These are phyloP conservation scores for Eutolmus rufibarbis DNA, from an alignment of 2,888 invertebrate species.

Conservation along the genomic window DNA sequence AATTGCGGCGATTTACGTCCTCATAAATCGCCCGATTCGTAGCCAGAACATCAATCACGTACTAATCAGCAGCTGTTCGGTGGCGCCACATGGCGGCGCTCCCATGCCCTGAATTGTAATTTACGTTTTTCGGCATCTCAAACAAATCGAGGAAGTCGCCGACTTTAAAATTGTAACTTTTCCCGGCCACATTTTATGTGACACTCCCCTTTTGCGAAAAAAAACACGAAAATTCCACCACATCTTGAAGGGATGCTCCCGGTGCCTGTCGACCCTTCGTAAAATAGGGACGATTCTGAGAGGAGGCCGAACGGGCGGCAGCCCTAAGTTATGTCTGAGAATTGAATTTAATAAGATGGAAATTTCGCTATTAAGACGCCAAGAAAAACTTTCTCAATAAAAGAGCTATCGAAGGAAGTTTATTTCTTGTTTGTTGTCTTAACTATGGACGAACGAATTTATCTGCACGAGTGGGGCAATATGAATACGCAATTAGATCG, in stretches of 20 bases:
- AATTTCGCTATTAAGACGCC: constrained; percentile 17
- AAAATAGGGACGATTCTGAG: neutral
- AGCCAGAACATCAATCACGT: neutral
- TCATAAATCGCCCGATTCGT: neutral
- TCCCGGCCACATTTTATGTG: neutral
- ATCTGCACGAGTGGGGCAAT: neutral
- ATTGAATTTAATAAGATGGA: constrained; percentile 35
- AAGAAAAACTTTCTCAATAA: constrained; percentile 24
- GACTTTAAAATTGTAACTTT: neutral
- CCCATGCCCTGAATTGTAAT: neutral
- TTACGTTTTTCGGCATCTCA: neutral
- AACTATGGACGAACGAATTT: neutral
- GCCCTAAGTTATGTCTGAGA: neutral
- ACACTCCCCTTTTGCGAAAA: neutral
- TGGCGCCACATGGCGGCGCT: neutral
- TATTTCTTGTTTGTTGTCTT: constrained; percentile 31
- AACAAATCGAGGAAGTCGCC: neutral
- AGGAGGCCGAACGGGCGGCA: neutral
- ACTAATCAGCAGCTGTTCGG: neutral
- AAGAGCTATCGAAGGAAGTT: constrained; percentile 14
- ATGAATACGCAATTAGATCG: constrained; percentile 28
- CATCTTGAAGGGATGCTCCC: neutral
- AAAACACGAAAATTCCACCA: neutral
- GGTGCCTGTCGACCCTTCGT: neutral
- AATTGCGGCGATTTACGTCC: neutral